Conservation (phyloP, 1,140 invertebrate genomes). For the Aphaenogaster rudis region DNA sequence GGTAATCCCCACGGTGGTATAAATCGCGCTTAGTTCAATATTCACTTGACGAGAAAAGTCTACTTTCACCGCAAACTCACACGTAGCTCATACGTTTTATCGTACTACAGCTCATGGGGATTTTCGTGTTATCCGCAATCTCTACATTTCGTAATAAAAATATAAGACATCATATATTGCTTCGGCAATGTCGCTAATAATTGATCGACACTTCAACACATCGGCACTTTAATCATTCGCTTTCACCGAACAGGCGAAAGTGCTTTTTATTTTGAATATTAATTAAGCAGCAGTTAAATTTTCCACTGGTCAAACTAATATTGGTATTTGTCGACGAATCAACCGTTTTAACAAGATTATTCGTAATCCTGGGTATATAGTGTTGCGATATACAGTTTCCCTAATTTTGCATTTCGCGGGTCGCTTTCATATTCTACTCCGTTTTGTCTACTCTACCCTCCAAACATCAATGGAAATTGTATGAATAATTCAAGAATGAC, state of each 20-base stretch:
- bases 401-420: not conserved
- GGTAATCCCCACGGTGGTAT: not conserved
- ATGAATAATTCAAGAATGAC: conserved; percentile 55
- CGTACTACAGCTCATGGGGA: not conserved
- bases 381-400: not conserved
- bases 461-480: not conserved
- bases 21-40: conserved; percentile 54
- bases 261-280: not conserved
- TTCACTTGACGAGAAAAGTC: conserved; percentile 40
- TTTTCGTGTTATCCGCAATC: conserved; percentile 37
- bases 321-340: not conserved
- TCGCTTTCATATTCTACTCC: not conserved
- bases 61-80: not conserved
- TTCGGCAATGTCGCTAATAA: not conserved
- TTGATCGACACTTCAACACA: not conserved
- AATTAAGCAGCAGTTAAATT: not conserved
- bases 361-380: no score
- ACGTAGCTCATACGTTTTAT: conserved; percentile 49
- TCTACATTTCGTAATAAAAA: conserved; percentile 13
- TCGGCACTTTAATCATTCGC: not conserved
- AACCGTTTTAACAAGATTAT: not conserved
- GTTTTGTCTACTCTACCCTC: not conserved
- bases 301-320: not conserved
- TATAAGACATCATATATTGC: not conserved
- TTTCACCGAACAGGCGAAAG: not conserved